Evolutionary conservation across 2,113 vertebrate genomes (phyloP), one percentile per base, ranked within the genome.

Genomic region (Pangasianodon gigas): DNA sequence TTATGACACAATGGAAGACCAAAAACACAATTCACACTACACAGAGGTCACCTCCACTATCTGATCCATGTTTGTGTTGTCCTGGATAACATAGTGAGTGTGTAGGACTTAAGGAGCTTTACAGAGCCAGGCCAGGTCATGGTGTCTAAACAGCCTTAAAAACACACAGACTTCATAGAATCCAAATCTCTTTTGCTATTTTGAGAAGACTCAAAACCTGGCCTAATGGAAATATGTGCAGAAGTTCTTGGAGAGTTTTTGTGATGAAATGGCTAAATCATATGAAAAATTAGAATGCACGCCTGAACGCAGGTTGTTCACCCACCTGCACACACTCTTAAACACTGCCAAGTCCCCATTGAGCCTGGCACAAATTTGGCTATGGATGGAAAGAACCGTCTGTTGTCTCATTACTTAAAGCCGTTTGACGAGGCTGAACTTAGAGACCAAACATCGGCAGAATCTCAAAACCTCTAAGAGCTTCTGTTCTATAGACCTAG

Each of bases 341-440:
- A 69, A 75, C 62, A 60, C 41, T 91, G 89, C 91, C 91, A 91
- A 60, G 82, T 81, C 48, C 86, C 87, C 91, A 79, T 46, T 87
- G 83, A 90, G 48, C 24, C 58, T 80, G 74, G 69, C 71, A 80
- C 71, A 86, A 44, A 86, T 58, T 86, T 56, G 75, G 24, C 80
- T 69, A 54, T 69, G n/a, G 85, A 85, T 84, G 56, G 82, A 88
- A 85, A 51, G 65, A 86, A 51, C 89, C 89, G 67, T 86, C 91
- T 91, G 89, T 90, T 86, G 54, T 21, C 6, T 62, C 37, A 86
- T 88, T 89, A 83, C 62, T 41, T 81, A 67, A 87, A 89, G 67
- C 87, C 65, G 65, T 83, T 84, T 21, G n/a, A 83, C 24, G 32
- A 52, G 24, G 85, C 51, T 58, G n/a, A 83, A 90, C 65, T 71